These are phyloP conservation scores for Crypturellus tataupa DNA, from an alignment of 2,797 vertebrate species.

Conservation along the genomic window DNA sequence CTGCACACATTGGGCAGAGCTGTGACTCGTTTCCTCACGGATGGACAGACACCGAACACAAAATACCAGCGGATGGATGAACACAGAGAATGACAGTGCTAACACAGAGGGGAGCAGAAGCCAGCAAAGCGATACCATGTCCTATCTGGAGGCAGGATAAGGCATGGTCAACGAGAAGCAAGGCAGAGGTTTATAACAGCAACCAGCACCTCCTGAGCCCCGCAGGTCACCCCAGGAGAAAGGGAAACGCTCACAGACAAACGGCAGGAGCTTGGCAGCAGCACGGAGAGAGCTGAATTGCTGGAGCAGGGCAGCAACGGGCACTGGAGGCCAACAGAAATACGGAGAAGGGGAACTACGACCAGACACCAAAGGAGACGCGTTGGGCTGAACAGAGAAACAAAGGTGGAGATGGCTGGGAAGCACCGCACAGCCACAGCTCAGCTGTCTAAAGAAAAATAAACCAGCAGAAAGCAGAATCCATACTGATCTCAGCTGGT, in stretches of 20 bases:
- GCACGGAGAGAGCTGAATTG: fast-evolving
- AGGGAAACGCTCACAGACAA: neutral
- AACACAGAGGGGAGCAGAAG: neutral
- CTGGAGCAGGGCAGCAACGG: neutral
- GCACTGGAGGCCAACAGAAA: neutral
- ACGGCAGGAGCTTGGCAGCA: neutral
- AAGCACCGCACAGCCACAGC: neutral
- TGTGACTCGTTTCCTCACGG: neutral
- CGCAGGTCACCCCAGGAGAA: neutral
- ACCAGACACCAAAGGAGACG: neutral
- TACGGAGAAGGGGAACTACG: fast-evolving
- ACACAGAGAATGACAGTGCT: neutral
- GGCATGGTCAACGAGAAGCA: neutral
- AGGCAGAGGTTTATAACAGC: neutral
- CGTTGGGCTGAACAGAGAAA: neutral
- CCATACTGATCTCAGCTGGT: neutral
- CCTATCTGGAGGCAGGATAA: neutral
- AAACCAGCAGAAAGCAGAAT: neutral
- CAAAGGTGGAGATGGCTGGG: neutral
- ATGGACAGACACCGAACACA: neutral
- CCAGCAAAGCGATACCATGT: neutral
- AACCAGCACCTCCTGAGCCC: no score
- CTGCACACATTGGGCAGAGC: neutral
- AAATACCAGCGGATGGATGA: neutral
- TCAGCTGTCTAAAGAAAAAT: neutral